A percentile compares a stretch with the other conserved stretches of the same genome.
These are phyloP conservation scores for Aplysia californica DNA, from an alignment of 1,140 invertebrate genomes.

Conservation along the genomic window DNA sequence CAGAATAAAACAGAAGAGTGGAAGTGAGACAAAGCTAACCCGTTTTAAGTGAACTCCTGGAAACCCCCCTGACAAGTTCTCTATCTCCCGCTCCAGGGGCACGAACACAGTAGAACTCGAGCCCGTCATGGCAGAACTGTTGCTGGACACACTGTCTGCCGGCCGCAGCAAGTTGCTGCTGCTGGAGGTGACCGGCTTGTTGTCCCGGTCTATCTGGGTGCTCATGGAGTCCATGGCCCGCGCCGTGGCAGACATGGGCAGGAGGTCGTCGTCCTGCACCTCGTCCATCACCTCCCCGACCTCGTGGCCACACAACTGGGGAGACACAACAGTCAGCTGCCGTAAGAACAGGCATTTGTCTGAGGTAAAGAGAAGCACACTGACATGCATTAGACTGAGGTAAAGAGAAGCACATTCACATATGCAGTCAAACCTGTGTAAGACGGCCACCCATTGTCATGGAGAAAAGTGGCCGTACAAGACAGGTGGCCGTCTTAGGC, in stretches of 20 bases:
- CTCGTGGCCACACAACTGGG: slow-evolving; percentile 67
- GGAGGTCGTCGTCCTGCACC: slow-evolving; percentile 4
- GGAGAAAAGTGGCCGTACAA: too few relatives aligned
- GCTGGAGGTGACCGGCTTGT: neutral
- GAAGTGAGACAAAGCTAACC: neutral
- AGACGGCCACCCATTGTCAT: too few relatives aligned
- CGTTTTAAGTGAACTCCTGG: slow-evolving; percentile 11
- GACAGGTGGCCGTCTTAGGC: too few relatives aligned
- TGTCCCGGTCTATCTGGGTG: neutral
- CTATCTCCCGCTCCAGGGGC: slow-evolving; percentile 8
- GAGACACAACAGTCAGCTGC: too few relatives aligned
- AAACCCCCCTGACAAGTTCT: slow-evolving; percentile 1
- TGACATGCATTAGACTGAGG: too few relatives aligned
- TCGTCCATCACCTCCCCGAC: slow-evolving; percentile 34
- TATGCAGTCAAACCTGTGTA: too few relatives aligned
- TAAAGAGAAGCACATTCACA: too few relatives aligned
- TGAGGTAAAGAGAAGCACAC: too few relatives aligned
- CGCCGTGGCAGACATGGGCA: neutral
- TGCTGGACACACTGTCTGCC: neutral
- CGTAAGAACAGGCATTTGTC: too few relatives aligned
- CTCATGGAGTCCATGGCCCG: neutral
- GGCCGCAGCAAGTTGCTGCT: neutral
- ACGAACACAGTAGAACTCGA: neutral
- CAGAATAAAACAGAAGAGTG: too few relatives aligned
- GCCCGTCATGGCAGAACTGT: neutral